These are phyloP conservation scores for Ciconia stormi DNA, from an alignment of 2,113 vertebrate genomes.

Conservation along the genomic window DNA sequence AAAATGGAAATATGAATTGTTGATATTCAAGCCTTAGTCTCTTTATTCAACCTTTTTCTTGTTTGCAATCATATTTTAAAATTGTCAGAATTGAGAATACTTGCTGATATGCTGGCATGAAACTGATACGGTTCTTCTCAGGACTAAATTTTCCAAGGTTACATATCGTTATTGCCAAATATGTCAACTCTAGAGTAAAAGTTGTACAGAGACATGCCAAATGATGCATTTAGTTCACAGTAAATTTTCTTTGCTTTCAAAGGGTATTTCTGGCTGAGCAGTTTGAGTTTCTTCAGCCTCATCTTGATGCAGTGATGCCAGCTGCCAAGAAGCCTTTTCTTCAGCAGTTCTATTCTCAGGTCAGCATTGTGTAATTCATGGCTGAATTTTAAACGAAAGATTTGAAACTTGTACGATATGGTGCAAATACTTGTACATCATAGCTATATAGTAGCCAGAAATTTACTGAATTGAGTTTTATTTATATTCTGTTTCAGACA, in stretches of 20 bases:
- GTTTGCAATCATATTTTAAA: not conserved
- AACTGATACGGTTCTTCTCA: accelerated
- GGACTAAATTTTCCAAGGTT: not conserved
- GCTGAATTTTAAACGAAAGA: not conserved
- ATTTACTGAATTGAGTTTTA: not conserved
- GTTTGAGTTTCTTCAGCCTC: constrained; percentile 94
- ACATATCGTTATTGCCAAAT: not conserved
- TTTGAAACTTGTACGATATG: not conserved
- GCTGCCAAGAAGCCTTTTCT: constrained; percentile 97
- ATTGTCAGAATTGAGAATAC: not conserved
- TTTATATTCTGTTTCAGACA: constrained; percentile 80
- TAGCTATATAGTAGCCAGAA: not conserved
- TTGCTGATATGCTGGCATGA: not conserved
- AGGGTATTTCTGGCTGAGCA: constrained; percentile 97
- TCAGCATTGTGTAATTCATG: constrained; percentile 49
- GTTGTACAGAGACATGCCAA: not conserved
- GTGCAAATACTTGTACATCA: not conserved
- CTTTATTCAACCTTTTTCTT: not conserved
- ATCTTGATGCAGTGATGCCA: constrained; percentile 97
- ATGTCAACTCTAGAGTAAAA: not conserved
- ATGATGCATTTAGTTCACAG: not conserved
- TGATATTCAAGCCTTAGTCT: not conserved
- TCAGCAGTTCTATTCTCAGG: constrained; percentile 99
- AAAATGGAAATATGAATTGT: not conserved
- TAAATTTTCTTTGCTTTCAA: constrained; percentile 40